Base-by-base conservation (phyloP, 1,140 invertebrate genomes). In the Palaemon carinicauda region DNA sequence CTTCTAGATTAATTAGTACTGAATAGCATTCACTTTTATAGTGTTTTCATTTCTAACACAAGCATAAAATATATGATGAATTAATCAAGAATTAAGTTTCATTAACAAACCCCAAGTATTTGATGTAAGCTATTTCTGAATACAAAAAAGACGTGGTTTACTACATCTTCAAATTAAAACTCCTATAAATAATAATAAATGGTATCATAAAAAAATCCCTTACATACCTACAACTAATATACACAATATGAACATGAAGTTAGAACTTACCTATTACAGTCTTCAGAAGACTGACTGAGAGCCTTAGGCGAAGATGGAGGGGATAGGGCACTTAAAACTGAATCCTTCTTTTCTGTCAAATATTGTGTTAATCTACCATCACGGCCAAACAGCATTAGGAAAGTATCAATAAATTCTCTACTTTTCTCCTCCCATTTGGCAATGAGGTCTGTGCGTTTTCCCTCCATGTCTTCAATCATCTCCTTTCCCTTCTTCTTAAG, bases 401-500 rank as follows among this genome's bases (percentile, higher is more conserved):
- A 89, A 3, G 88, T 69, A 33, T 89, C 88, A 29, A 89, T 89
- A 69, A 89, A 89, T 24, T 89, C 88, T 21, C 88, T 77, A 54
- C 88, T 89, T 54, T 89, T 89, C 81, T 89, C 88, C 41, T 89
- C 88, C 88, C 88, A 89, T 71, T 89, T 89, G 7, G 74, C 60
- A 33, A 89, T 77, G 5, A 89, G 82, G 53, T 89, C 88, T 27
- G 81, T 87, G 14, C 81, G 80, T 24, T 87, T 87, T 41, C 87
- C 88, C 29, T 87, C 82, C 31, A 87, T 87, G 50, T 87, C 88
- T 24, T 80, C 86, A 33, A 89, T 52, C 82, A 89, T 87, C n/a
- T 89, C 88, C 54, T 89, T 89, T 2, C 88, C 88, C 51, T 87
- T 87, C 71, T 89, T 89, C 69, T 89, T 89, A 7, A 89, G 85